Percentiles rank a stretch among this genome's conserved stretches.
These are phyloP conservation scores for Cotesia congregata DNA, from an alignment of 2,888 invertebrate genomes.

Conservation along the genomic window DNA sequence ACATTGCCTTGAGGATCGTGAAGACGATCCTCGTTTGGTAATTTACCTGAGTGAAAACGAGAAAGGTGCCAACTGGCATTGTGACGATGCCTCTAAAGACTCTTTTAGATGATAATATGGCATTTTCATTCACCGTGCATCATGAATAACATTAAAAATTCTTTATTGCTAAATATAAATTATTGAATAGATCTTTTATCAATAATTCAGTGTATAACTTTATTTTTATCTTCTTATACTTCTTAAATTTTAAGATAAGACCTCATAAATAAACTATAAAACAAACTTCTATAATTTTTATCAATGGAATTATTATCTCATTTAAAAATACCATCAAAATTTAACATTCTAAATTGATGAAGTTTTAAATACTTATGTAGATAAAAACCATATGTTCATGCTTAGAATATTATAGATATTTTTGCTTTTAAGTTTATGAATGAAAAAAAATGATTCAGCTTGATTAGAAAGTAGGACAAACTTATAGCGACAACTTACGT, in stretches of 20 bases:
- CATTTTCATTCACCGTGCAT: constrained; percentile 7
- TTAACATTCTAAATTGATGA: neutral
- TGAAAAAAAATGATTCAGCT: constrained; percentile 52
- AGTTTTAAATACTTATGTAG: neutral
- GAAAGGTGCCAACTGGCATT: constrained; percentile 48
- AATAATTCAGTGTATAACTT: neutral
- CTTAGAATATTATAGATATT: constrained; percentile 16
- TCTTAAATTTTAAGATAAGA: neutral
- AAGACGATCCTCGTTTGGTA: constrained; percentile 8
- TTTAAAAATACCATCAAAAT: too few relatives aligned
- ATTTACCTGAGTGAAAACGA: constrained; percentile 41
- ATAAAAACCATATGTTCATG: neutral
- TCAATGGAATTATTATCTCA: too few relatives aligned
- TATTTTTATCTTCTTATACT: neutral
- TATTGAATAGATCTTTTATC: neutral
- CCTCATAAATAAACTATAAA: neutral
- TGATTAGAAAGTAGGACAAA: constrained; percentile 67
- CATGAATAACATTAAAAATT: constrained; percentile 18
- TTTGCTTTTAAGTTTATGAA: constrained; percentile 6
- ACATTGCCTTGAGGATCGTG: neutral
- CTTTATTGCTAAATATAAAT: constrained; percentile 3
- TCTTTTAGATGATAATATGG: constrained; percentile 24
- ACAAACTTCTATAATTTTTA: too few relatives aligned
- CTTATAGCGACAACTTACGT: constrained; percentile 54
- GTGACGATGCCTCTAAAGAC: constrained; percentile 11